Evolutionary conservation across 1,140 invertebrate species (phyloP), one percentile per base, ranked within the genome.

Genomic region (Solen grandis): DNA sequence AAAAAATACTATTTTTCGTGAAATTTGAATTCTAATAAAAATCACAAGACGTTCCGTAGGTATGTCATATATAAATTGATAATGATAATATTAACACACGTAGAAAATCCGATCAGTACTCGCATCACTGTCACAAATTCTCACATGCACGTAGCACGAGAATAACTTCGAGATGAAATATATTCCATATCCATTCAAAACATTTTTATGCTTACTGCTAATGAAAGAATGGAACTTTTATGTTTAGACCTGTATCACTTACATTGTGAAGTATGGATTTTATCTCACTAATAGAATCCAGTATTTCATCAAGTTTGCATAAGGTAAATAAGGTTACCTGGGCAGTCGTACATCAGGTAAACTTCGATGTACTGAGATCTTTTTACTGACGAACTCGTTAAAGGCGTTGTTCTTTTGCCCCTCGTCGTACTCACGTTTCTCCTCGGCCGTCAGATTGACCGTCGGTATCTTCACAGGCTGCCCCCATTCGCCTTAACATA

Each of bases 391-490:
- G 90, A 99, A 99, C 92, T 99, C 97, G 94, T 99, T 99, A 92
- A 99, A 99, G 2, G 97, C 98, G 92, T 99, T 99, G 88, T 98
- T 97, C 88, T 96, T 93, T 96, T 97, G 99, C 13, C 98, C 98
- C 81, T 97, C 95, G 75, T 98, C 96, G 16, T 98, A 97, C 70
- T 97, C 94, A 86, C 95, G 95, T 89, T 97, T 96, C 79, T 97
- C 95, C 72, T 97, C 96, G 0, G 94, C 94, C 70, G 94, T 92
- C 83, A 99, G 93, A 62, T 88, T 82, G 88, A 98, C 96, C 80
- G 95, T 94, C 5, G 97, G 96, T 68, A 99, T 92, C 5, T 95
- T 93, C 1, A 99, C 97, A 0, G 97, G 94, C 91, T 95, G 95
- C 25, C 97, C 97, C 93, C 96, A 95, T 91, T 98, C 97, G 25